Evolutionary conservation across 2,113 vertebrate species (phyloP).

Genomic region (Chloropsis cyanopogon): DNA sequence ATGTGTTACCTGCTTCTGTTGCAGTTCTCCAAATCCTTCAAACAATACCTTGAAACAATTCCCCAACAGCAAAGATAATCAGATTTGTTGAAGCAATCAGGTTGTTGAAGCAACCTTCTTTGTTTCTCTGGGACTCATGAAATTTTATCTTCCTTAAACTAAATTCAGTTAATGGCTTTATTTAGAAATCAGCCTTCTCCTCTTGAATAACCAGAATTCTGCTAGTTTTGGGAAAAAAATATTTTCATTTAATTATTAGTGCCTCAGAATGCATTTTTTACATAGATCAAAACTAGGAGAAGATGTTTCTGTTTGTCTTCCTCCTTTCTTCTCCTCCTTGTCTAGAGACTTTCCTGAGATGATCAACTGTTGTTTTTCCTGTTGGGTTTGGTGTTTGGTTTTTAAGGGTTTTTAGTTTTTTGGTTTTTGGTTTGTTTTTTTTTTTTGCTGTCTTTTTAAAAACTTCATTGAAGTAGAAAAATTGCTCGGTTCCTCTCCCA

Average conservation of each 20-base stretch:
- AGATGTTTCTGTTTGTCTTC: conserved; percentile 56
- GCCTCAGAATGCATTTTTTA: conserved; percentile 45
- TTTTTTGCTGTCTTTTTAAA: background rate
- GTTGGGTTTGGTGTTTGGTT: background rate
- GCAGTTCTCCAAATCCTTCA: background rate
- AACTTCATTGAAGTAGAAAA: background rate
- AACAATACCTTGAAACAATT: background rate
- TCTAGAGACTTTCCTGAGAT: background rate
- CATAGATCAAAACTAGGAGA: conserved; percentile 51
- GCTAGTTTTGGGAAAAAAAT: background rate
- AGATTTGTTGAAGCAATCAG: background rate
- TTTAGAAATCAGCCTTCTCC: background rate
- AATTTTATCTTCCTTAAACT: conserved; percentile 15
- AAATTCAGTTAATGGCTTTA: conserved; percentile 26
- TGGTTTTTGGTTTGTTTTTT: background rate
- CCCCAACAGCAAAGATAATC: background rate
- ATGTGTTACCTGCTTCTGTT: background rate
- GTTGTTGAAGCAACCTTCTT: background rate
- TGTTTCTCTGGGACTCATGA: background rate
- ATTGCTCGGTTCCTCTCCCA: background rate
- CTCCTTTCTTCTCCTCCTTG: conserved; percentile 31
- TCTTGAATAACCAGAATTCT: background rate
- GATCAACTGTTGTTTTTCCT: conserved; percentile 25
- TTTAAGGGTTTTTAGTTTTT: background rate
- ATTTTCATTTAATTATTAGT: conserved; percentile 41